These are phyloP conservation scores for Brachyhypopomus occidentalis DNA, from an alignment of 2,113 vertebrate species.

Conservation along the genomic window DNA sequence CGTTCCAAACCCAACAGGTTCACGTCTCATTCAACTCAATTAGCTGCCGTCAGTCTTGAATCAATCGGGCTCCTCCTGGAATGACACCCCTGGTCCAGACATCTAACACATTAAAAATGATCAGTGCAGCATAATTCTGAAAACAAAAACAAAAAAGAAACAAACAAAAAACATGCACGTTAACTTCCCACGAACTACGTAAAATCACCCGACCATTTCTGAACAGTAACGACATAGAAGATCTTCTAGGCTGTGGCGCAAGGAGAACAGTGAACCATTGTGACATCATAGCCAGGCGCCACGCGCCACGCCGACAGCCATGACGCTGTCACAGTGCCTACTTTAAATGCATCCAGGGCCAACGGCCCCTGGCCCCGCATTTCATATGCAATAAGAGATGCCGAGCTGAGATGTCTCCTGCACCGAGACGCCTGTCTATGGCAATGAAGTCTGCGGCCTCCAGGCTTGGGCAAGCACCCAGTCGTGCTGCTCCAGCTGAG, in stretches of 20 bases:
- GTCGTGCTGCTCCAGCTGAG: neutral
- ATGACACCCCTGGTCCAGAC: too few relatives aligned
- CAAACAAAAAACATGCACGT: too few relatives aligned
- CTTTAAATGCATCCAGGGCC: slow-evolving; percentile 24
- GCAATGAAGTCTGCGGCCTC: neutral
- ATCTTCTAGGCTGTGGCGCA: neutral
- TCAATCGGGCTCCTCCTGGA: too few relatives aligned
- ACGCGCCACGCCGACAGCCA: slow-evolving; percentile 28
- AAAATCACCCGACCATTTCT: too few relatives aligned
- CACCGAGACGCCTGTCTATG: slow-evolving; percentile 10
- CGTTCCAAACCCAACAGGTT: too few relatives aligned
- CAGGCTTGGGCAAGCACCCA: neutral
- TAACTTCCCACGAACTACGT: too few relatives aligned
- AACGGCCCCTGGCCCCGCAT: neutral
- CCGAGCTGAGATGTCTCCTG: neutral
- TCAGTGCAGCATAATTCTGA: too few relatives aligned
- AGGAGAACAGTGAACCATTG: neutral
- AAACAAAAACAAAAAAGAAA: too few relatives aligned
- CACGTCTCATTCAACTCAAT: too few relatives aligned
- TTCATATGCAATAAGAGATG: slow-evolving; percentile 28
- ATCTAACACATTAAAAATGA: too few relatives aligned
- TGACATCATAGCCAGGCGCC: neutral
- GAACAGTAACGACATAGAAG: too few relatives aligned
- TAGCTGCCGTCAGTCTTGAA: too few relatives aligned
- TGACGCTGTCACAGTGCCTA: slow-evolving; percentile 12